Conservation (phyloP, 2,797 vertebrate species). For the Otolemur crassicaudatus region DNA sequence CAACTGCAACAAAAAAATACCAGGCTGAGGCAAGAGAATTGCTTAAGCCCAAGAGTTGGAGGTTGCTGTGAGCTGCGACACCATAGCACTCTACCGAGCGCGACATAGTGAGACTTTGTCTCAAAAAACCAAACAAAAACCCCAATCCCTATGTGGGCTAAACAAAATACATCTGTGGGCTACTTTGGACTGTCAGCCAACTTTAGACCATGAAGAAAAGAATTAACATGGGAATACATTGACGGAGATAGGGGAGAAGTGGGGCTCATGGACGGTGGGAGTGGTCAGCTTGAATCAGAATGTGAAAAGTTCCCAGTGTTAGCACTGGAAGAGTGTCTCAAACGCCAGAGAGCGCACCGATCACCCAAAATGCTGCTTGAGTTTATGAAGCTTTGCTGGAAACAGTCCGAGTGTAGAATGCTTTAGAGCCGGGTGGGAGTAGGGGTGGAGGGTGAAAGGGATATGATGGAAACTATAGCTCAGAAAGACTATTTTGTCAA, state of each 20-base stretch:
- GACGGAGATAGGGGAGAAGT: not conserved
- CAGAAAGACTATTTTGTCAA: conserved; percentile 28
- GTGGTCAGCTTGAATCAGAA: not conserved
- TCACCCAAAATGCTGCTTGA: conserved; percentile 39
- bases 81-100: too few species aligned
- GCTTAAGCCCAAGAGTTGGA: too few species aligned
- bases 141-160: not conserved
- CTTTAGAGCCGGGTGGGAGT: not conserved
- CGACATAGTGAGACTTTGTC: too few species aligned
- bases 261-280: not conserved
- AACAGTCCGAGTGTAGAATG: not conserved
- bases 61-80: too few species aligned
- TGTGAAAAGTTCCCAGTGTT: not conserved
- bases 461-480: conserved; percentile 14
- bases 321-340: not conserved
- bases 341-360: conserved; percentile 32
- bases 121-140: too few species aligned
- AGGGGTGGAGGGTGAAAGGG: not conserved
- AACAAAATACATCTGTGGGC: conserved; percentile 27
- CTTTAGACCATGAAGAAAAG: not conserved
- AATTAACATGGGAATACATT: not conserved
- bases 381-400: conserved; percentile 37
- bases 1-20: too few species aligned
- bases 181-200: conserved; percentile 4
- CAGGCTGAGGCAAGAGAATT: too few species aligned